These are phyloP conservation scores for Sabatieria punctata DNA, from an alignment of 2,888 invertebrate genomes.

Conservation along the genomic window DNA sequence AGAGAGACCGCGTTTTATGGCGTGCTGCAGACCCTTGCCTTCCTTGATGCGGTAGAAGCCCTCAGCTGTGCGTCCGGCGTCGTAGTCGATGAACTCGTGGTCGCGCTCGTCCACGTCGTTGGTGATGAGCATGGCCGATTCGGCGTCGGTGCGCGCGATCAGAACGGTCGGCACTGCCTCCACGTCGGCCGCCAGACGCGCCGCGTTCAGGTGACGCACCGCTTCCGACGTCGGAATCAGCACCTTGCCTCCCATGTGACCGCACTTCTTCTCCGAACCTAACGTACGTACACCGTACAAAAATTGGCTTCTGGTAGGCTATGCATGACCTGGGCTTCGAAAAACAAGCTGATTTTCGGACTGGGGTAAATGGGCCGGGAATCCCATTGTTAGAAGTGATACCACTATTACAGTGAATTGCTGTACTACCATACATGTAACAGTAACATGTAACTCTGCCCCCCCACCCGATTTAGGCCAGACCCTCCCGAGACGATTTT, in stretches of 20 bases:
- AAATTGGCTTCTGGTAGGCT: too few relatives aligned
- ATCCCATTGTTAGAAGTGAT: too few relatives aligned
- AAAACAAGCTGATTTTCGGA: too few relatives aligned
- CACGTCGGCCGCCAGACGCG: conserved; percentile 33
- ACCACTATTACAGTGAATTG: too few relatives aligned
- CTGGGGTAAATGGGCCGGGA: too few relatives aligned
- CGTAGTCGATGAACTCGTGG: conserved; percentile 29
- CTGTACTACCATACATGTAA: too few relatives aligned
- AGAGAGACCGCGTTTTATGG: conserved; percentile 28
- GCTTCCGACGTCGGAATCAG: conserved; percentile 31
- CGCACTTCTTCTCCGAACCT: conserved; percentile 33
- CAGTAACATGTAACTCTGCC: too few relatives aligned
- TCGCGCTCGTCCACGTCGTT: conserved; percentile 32
- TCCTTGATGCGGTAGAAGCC: conserved; percentile 24
- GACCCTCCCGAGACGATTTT: too few relatives aligned
- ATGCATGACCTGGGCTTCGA: background rate
- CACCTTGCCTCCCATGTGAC: conserved; percentile 34
- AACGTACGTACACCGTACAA: too few relatives aligned
- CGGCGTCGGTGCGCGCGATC: conserved; percentile 33
- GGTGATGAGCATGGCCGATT: conserved; percentile 30
- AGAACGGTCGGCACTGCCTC: conserved; percentile 31
- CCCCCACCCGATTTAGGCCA: too few relatives aligned
- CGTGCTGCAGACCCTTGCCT: conserved; percentile 24
- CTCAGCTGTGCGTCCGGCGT: conserved; percentile 29
- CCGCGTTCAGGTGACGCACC: conserved; percentile 32